These are phyloP conservation scores for Myotis myotis DNA, from an alignment of 2,797 vertebrate species.

Conservation along the genomic window DNA sequence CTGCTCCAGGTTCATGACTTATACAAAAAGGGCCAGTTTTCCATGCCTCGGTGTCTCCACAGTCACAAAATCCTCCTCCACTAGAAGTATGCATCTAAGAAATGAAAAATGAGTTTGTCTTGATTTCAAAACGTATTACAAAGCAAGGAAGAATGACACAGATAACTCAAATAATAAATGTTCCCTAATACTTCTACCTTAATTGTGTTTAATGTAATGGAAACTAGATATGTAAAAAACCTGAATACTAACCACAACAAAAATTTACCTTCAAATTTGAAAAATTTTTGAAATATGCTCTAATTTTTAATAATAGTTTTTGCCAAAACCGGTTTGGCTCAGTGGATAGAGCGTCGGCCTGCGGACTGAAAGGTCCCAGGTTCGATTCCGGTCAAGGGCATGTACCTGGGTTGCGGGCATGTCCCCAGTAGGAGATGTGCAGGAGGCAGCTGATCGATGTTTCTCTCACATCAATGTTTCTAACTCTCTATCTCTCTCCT, in stretches of 20 bases:
- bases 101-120: background rate
- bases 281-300: background rate
- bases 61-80: conserved; percentile 98
- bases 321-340: no score
- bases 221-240: conserved; percentile 7
- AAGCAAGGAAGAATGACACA: conserved; percentile 52
- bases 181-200: background rate
- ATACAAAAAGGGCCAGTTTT: conserved; percentile 95
- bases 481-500: no score
- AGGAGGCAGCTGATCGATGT: no score
- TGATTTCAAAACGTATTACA: conserved; percentile 52
- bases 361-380: no score
- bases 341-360: no score
- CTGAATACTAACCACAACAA: conserved; percentile 10
- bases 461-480: no score
- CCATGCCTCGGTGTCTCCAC: conserved; percentile 97
- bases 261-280: background rate
- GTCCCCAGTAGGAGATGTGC: no score
- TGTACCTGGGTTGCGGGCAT: no score
- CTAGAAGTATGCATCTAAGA: conserved; percentile 96
- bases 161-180: conserved; percentile 48
- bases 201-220: conserved; percentile 30
- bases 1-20: conserved; percentile 91
- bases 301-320: conserved; percentile 8
- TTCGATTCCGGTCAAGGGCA: no score